Conservation (phyloP, 2,888 invertebrate species). For the Drosophila anceps region DNA sequence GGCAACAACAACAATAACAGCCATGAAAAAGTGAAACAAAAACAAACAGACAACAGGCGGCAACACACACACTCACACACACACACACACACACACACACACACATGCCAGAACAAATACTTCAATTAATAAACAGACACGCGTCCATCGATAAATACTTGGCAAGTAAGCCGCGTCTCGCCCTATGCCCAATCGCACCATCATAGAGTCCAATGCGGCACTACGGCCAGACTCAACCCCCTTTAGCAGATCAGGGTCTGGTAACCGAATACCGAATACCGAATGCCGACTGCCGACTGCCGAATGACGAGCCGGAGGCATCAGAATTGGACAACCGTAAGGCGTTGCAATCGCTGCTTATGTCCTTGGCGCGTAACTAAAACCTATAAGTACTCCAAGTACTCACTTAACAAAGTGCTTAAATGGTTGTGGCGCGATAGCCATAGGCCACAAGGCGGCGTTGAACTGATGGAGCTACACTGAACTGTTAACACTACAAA, state of each 20-base stretch:
- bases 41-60: constrained; percentile 60
- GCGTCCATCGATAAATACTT: constrained; percentile 78
- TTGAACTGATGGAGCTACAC: background rate
- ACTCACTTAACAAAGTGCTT: constrained; percentile 46
- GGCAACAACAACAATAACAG: constrained; percentile 52
- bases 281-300: constrained; percentile 1
- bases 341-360: constrained; percentile 41
- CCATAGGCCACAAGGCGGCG: constrained; percentile 1
- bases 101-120: constrained; percentile 72
- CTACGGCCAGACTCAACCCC: constrained; percentile 42
- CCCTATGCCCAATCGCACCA: constrained; percentile 29
- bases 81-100: constrained; percentile 20
- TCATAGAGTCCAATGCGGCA: constrained; percentile 14
- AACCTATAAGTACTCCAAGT: constrained; percentile 49
- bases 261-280: constrained; percentile 52
- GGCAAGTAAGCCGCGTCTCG: constrained; percentile 29
- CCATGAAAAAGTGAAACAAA: constrained; percentile 34
- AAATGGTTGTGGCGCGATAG: constrained; percentile 21
- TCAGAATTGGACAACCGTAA: constrained; percentile 18
- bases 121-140: constrained; percentile 81
- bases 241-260: constrained; percentile 3
- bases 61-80: constrained; percentile 28
- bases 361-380: constrained; percentile 51
- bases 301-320: constrained; percentile 21
- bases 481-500: too few species aligned